These are phyloP conservation scores for Campylorhamphus procurvoides DNA, from an alignment of 2,113 vertebrate genomes.

Conservation along the genomic window DNA sequence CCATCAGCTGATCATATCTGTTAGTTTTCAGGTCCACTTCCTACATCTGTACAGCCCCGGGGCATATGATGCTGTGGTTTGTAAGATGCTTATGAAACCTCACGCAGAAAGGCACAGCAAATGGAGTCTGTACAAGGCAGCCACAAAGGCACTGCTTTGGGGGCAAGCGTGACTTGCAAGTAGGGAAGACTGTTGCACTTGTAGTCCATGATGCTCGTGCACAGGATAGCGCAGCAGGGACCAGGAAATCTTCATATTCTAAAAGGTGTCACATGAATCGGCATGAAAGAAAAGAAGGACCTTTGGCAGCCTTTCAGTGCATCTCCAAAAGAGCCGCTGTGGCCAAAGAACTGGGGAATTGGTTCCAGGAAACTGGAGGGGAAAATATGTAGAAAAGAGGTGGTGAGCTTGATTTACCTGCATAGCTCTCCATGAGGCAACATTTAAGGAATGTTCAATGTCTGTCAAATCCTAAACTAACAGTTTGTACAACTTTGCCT, in stretches of 20 bases:
- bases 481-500: conserved; percentile 33
- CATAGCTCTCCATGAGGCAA: background rate
- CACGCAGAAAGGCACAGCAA: background rate
- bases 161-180: fast-evolving
- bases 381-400: background rate
- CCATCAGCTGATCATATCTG: fast-evolving
- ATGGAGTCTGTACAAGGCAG: background rate
- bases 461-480: background rate
- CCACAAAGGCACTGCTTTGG: background rate
- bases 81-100: background rate
- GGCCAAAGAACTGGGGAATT: background rate
- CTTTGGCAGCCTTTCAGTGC: background rate
- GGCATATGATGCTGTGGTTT: background rate
- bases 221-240: background rate
- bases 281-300: background rate
- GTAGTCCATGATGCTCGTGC: background rate
- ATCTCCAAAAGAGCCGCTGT: background rate
- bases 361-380: background rate
- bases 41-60: background rate
- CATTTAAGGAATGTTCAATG: background rate
- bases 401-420: background rate
- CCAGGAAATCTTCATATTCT: background rate
- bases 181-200: background rate
- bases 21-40: background rate
- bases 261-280: background rate